Evolutionary conservation across 2,797 vertebrate species (phyloP).

Genomic region (Heliangelus exortis): DNA sequence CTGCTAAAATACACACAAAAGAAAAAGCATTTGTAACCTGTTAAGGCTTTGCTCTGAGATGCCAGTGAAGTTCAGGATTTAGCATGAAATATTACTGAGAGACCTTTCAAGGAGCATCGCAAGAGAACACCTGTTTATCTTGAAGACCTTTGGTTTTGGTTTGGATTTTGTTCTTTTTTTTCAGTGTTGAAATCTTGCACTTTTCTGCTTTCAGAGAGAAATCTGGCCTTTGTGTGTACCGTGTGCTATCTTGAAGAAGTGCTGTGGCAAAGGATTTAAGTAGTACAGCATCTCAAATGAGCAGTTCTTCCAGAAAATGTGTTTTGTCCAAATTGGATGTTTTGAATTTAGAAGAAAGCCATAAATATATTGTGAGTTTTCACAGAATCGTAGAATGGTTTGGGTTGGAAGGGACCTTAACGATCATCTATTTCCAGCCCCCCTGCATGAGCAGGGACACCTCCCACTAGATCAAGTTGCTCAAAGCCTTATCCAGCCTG

Average conservation of each 20-base stretch:
- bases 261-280: neutral
- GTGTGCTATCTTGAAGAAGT: neutral
- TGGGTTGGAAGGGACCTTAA: no score
- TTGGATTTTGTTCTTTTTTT: neutral
- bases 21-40: conserved; percentile 40
- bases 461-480: no score
- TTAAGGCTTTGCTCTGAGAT: conserved; percentile 8
- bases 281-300: conserved; percentile 26
- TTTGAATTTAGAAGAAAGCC: neutral
- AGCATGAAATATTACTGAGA: neutral
- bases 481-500: no score
- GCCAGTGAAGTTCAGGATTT: neutral
- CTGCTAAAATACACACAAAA: conserved; percentile 58
- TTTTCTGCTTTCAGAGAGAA: conserved; percentile 26
- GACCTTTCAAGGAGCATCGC: conserved; percentile 48
- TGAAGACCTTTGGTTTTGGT: conserved; percentile 16
- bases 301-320: conserved; percentile 10
- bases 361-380: conserved; percentile 17
- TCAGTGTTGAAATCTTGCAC: neutral
- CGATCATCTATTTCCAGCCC: no score
- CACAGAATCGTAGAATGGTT: no score
- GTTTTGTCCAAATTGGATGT: neutral
- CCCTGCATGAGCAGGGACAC: no score
- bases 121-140: conserved; percentile 41
- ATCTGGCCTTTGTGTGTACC: neutral